Conservation (phyloP, 2,113 vertebrate genomes). For the Poeciliopsis occidentalis region DNA sequence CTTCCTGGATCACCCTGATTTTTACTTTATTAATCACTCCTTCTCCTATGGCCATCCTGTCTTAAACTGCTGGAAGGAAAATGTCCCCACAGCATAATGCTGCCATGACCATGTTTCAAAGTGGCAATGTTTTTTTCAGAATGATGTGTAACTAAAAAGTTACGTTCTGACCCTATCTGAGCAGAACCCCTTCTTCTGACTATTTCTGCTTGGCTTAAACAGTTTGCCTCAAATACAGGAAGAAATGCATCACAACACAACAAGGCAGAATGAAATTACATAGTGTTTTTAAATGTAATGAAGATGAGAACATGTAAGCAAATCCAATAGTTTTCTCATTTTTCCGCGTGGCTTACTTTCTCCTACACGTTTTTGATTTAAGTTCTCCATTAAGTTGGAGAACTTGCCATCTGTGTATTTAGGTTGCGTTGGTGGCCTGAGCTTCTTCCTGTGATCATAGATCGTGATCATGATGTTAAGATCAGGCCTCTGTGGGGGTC, state of each 20-base stretch:
- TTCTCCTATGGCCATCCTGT: background rate
- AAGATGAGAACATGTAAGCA: background rate
- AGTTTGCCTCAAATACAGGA: background rate
- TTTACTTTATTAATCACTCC: background rate
- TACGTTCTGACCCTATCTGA: background rate
- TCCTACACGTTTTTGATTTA: background rate
- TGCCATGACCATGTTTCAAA: background rate
- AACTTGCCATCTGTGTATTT: conserved; percentile 5
- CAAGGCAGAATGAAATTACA: background rate
- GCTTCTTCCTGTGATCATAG: background rate
- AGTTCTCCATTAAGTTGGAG: background rate
- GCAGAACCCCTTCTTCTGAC: background rate
- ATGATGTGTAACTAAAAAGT: no score
- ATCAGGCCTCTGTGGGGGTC: conserved; percentile 16
- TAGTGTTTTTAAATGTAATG: background rate
- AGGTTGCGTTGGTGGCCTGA: background rate
- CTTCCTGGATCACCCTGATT: no score
- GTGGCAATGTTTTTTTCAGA: no score
- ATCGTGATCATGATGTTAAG: conserved; percentile 2
- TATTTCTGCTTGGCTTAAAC: background rate
- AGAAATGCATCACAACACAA: background rate
- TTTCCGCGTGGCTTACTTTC: background rate
- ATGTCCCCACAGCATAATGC: background rate
- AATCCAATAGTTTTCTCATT: background rate
- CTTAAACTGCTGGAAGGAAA: background rate